A percentile compares a stretch with the other conserved stretches of the same genome.
Conservation (phyloP, 2,888 invertebrate genomes). For the Polydesmus complanatus region DNA sequence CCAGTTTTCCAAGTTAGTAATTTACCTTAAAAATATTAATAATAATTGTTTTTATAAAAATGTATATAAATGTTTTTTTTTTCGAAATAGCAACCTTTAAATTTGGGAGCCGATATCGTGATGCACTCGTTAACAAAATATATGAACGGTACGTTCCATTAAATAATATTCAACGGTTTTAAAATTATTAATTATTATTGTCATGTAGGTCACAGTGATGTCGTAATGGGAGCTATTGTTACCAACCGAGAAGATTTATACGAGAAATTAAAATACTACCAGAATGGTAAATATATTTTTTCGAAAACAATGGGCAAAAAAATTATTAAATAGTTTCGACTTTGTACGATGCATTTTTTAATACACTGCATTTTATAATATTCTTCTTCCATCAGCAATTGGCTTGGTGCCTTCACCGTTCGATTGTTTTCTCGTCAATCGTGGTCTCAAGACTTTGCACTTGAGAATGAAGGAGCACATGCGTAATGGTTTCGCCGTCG, state of each 20-base stretch:
- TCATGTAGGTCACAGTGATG: conserved; percentile 68
- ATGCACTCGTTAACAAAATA: conserved; percentile 92
- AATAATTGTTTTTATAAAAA: not conserved
- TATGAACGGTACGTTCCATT: conserved; percentile 58
- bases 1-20: conserved; percentile 60
- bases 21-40: not conserved
- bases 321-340: not conserved
- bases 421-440: conserved; percentile 84
- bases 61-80: not conserved
- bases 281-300: conserved; percentile 52
- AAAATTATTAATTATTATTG: not conserved
- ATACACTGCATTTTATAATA: too few species aligned
- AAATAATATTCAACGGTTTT: not conserved
- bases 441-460: conserved; percentile 84
- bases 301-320: not conserved
- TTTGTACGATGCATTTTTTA: too few species aligned
- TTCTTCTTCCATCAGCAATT: too few species aligned
- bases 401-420: conserved; percentile 93
- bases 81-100: conserved; percentile 63
- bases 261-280: conserved; percentile 61
- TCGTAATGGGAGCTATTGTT: conserved; percentile 83
- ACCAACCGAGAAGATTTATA: conserved; percentile 57
- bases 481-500: conserved; percentile 59
- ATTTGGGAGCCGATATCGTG: conserved; percentile 78
- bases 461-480: conserved; percentile 82